Conservation (phyloP, 2,888 invertebrate species). For the Nesidiocoris tenuis region DNA sequence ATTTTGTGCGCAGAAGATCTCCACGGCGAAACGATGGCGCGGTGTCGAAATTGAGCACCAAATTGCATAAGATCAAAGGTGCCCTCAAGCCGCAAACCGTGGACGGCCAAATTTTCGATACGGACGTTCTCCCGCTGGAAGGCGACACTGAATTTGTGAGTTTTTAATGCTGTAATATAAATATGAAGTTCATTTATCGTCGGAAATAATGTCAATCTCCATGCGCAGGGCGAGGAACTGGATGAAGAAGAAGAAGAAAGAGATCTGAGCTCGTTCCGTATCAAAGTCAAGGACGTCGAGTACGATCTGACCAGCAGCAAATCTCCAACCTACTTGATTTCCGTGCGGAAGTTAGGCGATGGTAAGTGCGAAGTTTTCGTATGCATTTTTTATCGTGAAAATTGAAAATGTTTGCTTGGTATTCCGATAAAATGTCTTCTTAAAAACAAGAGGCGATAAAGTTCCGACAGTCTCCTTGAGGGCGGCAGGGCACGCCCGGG, state of each 20-base stretch:
- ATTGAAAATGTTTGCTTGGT: too few species aligned
- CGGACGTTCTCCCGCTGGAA: slow-evolving; percentile 51
- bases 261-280: slow-evolving; percentile 67
- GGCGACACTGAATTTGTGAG: slow-evolving; percentile 53
- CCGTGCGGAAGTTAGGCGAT: slow-evolving; percentile 52
- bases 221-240: slow-evolving; percentile 51
- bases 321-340: slow-evolving; percentile 56
- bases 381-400: slow-evolving; percentile 1
- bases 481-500: too few species aligned
- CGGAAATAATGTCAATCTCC: background rate
- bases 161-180: background rate
- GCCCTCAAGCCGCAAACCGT: slow-evolving; percentile 60
- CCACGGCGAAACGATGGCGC: slow-evolving; percentile 52
- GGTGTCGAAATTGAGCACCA: slow-evolving; percentile 59
- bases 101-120: slow-evolving; percentile 59
- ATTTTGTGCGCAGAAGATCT: background rate
- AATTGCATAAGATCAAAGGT: slow-evolving; percentile 64
- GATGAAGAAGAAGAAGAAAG: slow-evolving; percentile 53
- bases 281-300: slow-evolving; percentile 62
- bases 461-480: too few species aligned
- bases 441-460: too few species aligned
- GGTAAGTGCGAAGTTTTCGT: slow-evolving; percentile 8
- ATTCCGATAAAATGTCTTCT: too few species aligned
- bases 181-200: background rate
- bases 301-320: slow-evolving; percentile 54